Evolutionary conservation across 2,797 vertebrate genomes (phyloP).

Genomic region (Cuniculus paca): DNA sequence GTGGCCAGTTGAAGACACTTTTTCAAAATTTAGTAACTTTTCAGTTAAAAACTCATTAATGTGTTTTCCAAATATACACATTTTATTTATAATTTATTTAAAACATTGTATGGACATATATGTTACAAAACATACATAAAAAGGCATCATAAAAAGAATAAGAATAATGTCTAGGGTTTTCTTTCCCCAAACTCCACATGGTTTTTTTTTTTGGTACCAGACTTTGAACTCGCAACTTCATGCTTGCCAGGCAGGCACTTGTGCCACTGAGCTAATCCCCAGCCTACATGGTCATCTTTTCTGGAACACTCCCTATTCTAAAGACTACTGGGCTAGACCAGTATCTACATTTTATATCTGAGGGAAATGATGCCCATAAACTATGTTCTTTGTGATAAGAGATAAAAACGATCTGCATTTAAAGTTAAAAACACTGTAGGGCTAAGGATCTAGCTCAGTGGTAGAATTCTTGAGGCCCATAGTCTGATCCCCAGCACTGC

Average conservation of each 20-base stretch:
- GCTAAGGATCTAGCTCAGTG: neutral
- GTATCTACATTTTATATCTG: neutral
- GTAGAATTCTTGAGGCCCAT: neutral
- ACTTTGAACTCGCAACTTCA: no score
- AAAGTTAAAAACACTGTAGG: neutral
- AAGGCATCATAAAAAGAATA: conserved; percentile 10
- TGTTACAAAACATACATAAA: neutral
- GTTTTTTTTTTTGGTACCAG: no score
- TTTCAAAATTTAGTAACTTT: neutral
- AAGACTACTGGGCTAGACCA: neutral
- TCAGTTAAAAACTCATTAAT: neutral
- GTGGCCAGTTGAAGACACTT: neutral
- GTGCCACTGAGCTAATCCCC: no score
- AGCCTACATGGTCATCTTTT: conserved; percentile 14
- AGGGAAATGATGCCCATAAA: neutral
- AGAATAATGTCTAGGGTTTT: conserved; percentile 18
- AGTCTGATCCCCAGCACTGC: neutral
- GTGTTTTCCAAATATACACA: neutral
- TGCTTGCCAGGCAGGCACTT: no score
- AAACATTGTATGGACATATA: neutral
- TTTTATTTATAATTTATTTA: conserved; percentile 43
- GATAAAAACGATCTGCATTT: conserved; percentile 16
- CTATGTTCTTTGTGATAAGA: conserved; percentile 14
- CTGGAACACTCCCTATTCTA: neutral
- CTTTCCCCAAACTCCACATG: neutral